phyloP scores from a whole-genome alignment of 2,113 vertebrate genomes.

The Heterotis niloticus region DNA sequence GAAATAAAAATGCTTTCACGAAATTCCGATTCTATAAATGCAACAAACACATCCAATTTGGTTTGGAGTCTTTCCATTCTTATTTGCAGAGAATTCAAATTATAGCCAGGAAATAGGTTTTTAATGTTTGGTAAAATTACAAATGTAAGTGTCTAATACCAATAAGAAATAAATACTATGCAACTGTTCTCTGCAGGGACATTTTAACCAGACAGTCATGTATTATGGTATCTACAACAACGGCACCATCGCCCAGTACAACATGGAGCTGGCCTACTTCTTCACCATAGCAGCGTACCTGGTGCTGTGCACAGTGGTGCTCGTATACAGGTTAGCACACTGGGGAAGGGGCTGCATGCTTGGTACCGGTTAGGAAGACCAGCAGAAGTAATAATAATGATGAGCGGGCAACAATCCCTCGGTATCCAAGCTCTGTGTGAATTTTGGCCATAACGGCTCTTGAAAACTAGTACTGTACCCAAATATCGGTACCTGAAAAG shows the following conservation, averaged over 20 bases:
- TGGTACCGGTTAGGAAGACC: neutral
- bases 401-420: too few species aligned
- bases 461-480: too few species aligned
- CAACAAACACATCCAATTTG: too few species aligned
- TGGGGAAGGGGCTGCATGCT: neutral
- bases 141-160: neutral
- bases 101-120: neutral
- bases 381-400: neutral
- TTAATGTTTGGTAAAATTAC: neutral
- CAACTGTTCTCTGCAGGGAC: constrained; percentile 52
- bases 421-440: neutral
- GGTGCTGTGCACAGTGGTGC: constrained; percentile 73
- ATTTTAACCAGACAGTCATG: constrained; percentile 69
- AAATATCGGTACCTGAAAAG: too few species aligned
- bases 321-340: constrained; percentile 76
- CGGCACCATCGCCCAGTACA: constrained; percentile 57
- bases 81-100: too few species aligned
- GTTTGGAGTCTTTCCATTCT: too few species aligned
- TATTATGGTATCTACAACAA: constrained; percentile 87
- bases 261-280: constrained; percentile 90
- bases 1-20: too few species aligned
- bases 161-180: neutral
- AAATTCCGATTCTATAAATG: too few species aligned
- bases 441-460: neutral
- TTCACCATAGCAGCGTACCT: constrained; percentile 80